These are phyloP conservation scores for Pemphigus obesinymphae DNA, from an alignment of 1,140 invertebrate genomes.

Conservation along the genomic window DNA sequence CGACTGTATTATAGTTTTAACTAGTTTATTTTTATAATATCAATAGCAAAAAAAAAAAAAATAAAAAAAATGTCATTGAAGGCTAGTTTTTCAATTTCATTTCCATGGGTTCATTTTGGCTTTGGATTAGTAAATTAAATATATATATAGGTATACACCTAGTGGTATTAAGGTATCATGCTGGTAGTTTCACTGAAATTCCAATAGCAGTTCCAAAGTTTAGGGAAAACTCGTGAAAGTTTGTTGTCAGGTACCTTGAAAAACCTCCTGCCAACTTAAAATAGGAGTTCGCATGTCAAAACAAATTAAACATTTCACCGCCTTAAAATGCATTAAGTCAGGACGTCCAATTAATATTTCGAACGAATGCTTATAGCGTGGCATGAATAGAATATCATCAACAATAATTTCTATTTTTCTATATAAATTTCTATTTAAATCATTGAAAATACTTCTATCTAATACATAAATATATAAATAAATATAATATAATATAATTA, in stretches of 20 bases:
- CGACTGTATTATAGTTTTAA: not conserved
- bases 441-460: too few relatives aligned
- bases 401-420: too few relatives aligned
- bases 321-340: constrained; percentile 4
- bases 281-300: constrained; percentile 4
- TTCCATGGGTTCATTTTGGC: not conserved
- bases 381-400: not conserved
- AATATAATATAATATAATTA: too few relatives aligned
- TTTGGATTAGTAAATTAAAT: not conserved
- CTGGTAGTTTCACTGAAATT: not conserved
- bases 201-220: not conserved
- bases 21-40: not conserved
- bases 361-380: not conserved
- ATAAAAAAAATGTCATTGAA: not conserved
- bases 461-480: too few relatives aligned
- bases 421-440: too few relatives aligned
- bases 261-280: not conserved
- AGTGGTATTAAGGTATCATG: not conserved
- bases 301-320: constrained; percentile 16
- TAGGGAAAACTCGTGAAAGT: not conserved
- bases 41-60: not conserved
- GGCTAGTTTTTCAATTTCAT: constrained; percentile 4
- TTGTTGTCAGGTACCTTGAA: not conserved
- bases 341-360: not conserved
- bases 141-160: too few relatives aligned